Evolutionary conservation across 2,113 vertebrate species (phyloP).

Genomic region (Ctenodactylus gundi): DNA sequence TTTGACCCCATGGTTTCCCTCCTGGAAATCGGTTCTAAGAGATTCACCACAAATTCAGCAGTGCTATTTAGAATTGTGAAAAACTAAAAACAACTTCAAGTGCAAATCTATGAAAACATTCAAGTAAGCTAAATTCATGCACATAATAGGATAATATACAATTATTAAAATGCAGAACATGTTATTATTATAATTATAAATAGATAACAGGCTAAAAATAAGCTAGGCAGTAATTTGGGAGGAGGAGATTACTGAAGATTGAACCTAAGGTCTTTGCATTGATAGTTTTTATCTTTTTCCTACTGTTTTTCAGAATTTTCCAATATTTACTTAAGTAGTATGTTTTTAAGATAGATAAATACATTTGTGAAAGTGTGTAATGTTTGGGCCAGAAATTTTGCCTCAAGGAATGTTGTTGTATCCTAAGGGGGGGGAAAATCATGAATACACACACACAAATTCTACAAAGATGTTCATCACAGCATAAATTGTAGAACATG

Average conservation of each 20-base stretch:
- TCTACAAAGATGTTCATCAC: background rate
- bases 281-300: background rate
- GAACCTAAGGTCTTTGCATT: background rate
- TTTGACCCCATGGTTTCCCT: background rate
- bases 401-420: background rate
- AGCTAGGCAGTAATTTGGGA: background rate
- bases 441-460: background rate
- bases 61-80: background rate
- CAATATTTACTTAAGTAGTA: background rate
- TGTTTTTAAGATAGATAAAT: slow-evolving; percentile 9
- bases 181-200: no score
- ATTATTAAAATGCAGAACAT: background rate
- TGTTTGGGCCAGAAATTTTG: background rate
- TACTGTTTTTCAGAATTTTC: background rate
- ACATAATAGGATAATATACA: background rate
- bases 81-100: background rate
- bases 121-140: background rate
- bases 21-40: background rate
- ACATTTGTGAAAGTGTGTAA: background rate
- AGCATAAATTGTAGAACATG: background rate
- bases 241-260: background rate
- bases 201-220: background rate
- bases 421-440: background rate
- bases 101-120: background rate
- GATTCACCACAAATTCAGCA: background rate